Percentiles rank a stretch among this genome's conserved stretches.
Conservation (phyloP, 2,888 invertebrate species). For the Athripsodes cinereus region DNA sequence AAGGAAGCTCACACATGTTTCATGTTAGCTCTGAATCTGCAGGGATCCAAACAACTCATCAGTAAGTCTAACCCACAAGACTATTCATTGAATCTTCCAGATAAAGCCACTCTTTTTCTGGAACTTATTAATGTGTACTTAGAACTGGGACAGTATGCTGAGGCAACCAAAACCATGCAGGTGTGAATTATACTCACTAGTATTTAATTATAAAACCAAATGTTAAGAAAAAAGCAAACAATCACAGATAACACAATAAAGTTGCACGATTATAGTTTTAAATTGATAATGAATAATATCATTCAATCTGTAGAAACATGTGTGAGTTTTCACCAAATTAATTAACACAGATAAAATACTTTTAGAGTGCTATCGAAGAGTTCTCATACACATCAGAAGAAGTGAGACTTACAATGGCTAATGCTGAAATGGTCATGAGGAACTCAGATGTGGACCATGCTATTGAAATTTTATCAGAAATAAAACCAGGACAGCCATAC, state of each 20-base stretch:
- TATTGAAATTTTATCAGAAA: constrained; percentile 68
- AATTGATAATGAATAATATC: too few species aligned
- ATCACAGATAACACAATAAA: too few species aligned
- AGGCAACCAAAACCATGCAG: constrained; percentile 77
- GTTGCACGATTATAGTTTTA: too few species aligned
- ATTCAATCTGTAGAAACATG: too few species aligned
- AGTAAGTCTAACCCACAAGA: constrained; percentile 35
- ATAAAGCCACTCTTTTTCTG: constrained; percentile 80
- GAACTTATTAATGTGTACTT: constrained; percentile 78
- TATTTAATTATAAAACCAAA: too few species aligned
- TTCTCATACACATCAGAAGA: constrained; percentile 79
- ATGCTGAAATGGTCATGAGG: constrained; percentile 75
- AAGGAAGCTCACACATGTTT: constrained; percentile 71
- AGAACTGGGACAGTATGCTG: constrained; percentile 62
- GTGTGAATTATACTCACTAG: constrained; percentile 37
- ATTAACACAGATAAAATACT: too few species aligned
- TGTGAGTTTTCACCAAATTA: too few species aligned
- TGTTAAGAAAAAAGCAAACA: not conserved
- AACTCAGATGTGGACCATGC: constrained; percentile 79
- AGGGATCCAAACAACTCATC: constrained; percentile 47
- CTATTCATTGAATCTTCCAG: constrained; percentile 55
- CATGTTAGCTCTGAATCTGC: constrained; percentile 64
- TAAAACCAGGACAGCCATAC: constrained; percentile 76
- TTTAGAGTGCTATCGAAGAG: constrained; percentile 57
- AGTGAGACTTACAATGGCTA: constrained; percentile 74